These are phyloP conservation scores for Meriones psammophilus DNA, from an alignment of 2,797 vertebrate genomes.

Conservation along the genomic window DNA sequence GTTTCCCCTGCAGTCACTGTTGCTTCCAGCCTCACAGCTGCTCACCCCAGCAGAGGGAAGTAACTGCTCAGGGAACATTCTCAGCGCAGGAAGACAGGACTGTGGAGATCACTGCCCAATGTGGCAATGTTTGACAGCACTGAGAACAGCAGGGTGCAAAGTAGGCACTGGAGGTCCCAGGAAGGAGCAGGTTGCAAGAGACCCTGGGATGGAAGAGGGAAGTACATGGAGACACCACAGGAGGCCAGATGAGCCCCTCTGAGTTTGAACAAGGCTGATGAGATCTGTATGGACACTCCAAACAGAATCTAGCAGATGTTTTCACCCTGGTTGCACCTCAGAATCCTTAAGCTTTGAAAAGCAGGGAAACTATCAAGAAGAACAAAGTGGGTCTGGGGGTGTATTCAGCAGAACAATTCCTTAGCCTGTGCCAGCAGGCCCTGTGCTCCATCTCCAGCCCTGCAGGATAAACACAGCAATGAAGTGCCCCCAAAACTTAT, in stretches of 20 bases:
- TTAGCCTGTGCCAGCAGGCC: neutral
- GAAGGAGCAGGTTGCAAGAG: neutral
- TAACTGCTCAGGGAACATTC: conserved; percentile 20
- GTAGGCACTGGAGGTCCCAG: neutral
- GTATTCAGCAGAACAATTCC: neutral
- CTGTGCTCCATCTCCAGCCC: neutral
- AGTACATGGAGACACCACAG: neutral
- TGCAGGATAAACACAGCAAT: neutral
- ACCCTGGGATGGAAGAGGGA: neutral
- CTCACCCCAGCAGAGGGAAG: neutral
- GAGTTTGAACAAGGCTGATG: neutral
- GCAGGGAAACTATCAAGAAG: conserved; percentile 9
- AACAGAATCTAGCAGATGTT: neutral
- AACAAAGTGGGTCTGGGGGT: neutral
- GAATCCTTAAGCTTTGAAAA: conserved; percentile 45
- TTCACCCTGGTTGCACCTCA: neutral
- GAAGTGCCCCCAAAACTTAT: neutral
- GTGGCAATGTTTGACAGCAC: neutral
- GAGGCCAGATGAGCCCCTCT: neutral
- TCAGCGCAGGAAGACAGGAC: neutral
- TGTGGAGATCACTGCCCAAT: neutral
- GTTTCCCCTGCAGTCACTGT: neutral
- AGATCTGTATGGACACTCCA: neutral
- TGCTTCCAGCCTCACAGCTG: neutral
- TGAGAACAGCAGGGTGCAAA: neutral